Evolutionary conservation across 2,797 vertebrate genomes (phyloP).

Genomic region (Xiphorhynchus erythropygius): DNA sequence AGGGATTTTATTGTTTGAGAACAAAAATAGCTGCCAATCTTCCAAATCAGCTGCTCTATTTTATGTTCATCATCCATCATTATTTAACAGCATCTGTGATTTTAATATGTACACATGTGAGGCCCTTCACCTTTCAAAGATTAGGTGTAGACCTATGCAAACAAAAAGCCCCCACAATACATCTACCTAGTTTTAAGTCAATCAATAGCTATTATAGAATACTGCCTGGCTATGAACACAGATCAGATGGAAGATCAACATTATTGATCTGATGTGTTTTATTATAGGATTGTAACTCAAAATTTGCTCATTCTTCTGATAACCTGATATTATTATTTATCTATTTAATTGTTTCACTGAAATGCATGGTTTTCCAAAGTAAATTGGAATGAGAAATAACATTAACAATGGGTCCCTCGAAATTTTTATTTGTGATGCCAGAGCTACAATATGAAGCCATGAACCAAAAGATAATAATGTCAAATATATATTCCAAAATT

Average conservation of each 20-base stretch:
- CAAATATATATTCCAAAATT: not conserved
- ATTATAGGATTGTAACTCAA: slow-evolving; percentile 25
- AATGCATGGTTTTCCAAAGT: not conserved
- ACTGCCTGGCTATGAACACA: slow-evolving; percentile 36
- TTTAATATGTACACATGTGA: slow-evolving; percentile 54
- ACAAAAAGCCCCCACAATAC: not conserved
- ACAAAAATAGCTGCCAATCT: slow-evolving; percentile 41
- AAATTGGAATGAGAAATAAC: not conserved
- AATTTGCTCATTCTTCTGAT: not conserved
- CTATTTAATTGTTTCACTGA: not conserved
- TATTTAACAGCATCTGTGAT: slow-evolving; percentile 51
- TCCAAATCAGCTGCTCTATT: slow-evolving; percentile 64
- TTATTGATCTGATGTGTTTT: slow-evolving; percentile 61
- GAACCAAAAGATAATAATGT: not conserved
- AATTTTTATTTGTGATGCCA: not conserved
- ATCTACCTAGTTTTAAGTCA: not conserved
- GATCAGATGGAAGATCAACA: slow-evolving; percentile 57
- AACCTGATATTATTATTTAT: not conserved
- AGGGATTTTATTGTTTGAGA: slow-evolving; percentile 56
- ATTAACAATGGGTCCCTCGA: not conserved
- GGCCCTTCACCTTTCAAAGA: slow-evolving; percentile 36
- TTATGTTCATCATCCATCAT: slow-evolving; percentile 44
- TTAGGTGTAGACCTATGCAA: slow-evolving; percentile 29
- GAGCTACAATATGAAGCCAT: not conserved
- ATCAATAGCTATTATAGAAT: slow-evolving; percentile 3